A percentile compares a stretch with the other conserved stretches of the same genome.
Conservation (phyloP, 2,888 invertebrate genomes). For the Epirrita christyi region DNA sequence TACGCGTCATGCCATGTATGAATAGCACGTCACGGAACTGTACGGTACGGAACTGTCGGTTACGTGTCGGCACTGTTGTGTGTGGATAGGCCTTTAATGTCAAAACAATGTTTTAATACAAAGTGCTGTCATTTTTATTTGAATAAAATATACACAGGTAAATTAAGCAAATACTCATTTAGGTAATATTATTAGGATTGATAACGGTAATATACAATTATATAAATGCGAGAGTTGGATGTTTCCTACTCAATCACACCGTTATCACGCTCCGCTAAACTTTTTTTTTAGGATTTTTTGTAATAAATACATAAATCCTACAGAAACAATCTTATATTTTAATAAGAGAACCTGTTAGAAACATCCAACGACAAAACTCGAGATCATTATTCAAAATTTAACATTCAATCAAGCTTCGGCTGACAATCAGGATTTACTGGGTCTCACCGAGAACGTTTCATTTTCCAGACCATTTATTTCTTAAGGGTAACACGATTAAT, state of each 20-base stretch:
- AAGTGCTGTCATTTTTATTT: background rate
- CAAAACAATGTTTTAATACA: constrained; percentile 8
- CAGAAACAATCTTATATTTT: background rate
- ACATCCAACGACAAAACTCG: constrained; percentile 44
- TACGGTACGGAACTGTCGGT: no score
- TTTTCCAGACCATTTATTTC: constrained; percentile 73
- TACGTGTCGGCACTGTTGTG: no score
- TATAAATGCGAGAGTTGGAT: no score
- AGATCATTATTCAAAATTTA: constrained; percentile 78
- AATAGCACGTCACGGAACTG: no score
- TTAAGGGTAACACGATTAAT: constrained; percentile 68
- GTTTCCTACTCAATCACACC: no score
- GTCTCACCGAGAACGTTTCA: constrained; percentile 63
- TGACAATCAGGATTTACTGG: constrained; percentile 72
- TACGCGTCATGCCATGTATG: no score
- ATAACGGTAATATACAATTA: no score
- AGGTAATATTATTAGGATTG: no score
- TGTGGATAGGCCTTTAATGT: constrained; percentile 8
- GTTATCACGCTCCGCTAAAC: no score
- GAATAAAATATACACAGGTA: background rate
- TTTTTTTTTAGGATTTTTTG: no score
- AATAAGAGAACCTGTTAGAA: background rate
- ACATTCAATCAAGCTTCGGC: constrained; percentile 76
- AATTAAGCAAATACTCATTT: no score
- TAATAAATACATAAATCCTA: no score